Percentiles rank a stretch among this genome's conserved stretches.
Conservation (phyloP, 2,888 invertebrate genomes). For the Phortica magna region DNA sequence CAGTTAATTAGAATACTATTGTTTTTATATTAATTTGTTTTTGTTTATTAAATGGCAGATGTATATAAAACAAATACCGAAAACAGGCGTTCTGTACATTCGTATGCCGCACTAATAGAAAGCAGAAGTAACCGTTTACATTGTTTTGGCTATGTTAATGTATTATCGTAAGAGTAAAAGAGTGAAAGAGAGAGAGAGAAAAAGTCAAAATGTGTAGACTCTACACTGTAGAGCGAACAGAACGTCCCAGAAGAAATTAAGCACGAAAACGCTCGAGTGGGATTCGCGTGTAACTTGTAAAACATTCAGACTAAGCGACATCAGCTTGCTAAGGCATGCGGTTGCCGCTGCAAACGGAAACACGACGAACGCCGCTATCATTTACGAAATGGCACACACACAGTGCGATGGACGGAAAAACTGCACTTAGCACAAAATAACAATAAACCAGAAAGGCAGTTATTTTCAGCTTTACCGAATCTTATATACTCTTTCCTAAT, state of each 20-base stretch:
- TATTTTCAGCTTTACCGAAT: too few relatives aligned
- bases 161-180: not conserved
- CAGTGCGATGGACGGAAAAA: slow-evolving; percentile 36
- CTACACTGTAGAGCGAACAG: not conserved
- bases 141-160: too few relatives aligned
- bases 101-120: too few relatives aligned
- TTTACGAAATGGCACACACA: slow-evolving; percentile 70
- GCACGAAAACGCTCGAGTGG: slow-evolving; percentile 62
- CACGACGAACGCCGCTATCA: slow-evolving; percentile 54
- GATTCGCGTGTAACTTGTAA: slow-evolving; percentile 54
- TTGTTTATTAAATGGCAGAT: too few relatives aligned
- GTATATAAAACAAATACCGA: slow-evolving; percentile 11
- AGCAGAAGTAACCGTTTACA: too few relatives aligned
- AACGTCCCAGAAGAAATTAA: slow-evolving; percentile 68
- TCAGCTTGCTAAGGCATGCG: slow-evolving; percentile 13
- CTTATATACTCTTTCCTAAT: too few relatives aligned
- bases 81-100: too few relatives aligned
- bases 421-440: slow-evolving; percentile 31
- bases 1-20: too few relatives aligned
- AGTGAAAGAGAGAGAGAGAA: slow-evolving; percentile 34
- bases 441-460: too few relatives aligned
- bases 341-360: slow-evolving; percentile 24
- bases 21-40: too few relatives aligned
- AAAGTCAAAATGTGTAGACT: slow-evolving; percentile 45
- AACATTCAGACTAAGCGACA: slow-evolving; percentile 42